Conservation (phyloP, 2,888 invertebrate species). For the Masnerella sp. region DNA sequence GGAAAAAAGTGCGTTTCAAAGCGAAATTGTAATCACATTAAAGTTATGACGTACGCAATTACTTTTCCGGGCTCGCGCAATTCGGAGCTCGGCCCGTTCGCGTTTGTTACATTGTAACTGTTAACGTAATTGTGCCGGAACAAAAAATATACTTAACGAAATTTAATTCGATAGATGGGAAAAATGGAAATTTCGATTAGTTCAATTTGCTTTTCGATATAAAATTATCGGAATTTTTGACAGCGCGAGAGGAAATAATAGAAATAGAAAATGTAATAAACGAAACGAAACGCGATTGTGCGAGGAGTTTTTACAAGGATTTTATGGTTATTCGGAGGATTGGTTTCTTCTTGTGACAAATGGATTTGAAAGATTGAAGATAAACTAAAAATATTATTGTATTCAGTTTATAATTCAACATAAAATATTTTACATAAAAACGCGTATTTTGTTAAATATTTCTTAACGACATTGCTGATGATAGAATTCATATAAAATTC, state of each 20-base stretch:
- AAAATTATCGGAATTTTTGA: constrained; percentile 19
- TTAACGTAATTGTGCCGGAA: constrained; percentile 18
- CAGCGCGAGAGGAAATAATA: constrained; percentile 21
- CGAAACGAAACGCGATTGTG: constrained; percentile 8
- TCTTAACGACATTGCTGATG: too few relatives aligned
- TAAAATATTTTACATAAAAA: too few relatives aligned
- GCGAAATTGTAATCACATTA: constrained; percentile 9
- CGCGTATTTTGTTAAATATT: too few relatives aligned
- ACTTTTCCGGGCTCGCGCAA: constrained; percentile 8
- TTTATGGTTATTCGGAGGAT: neutral
- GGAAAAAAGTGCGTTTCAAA: constrained; percentile 3
- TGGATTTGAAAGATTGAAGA: neutral
- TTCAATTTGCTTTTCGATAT: constrained; percentile 14
- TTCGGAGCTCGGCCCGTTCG: neutral
- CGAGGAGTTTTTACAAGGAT: neutral
- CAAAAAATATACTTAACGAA: constrained; percentile 35
- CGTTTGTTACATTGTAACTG: constrained; percentile 18
- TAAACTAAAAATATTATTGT: neutral
- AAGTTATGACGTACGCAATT: constrained; percentile 18
- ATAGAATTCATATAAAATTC: too few relatives aligned
- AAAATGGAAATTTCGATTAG: constrained; percentile 24
- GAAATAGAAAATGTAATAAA: constrained; percentile 34
- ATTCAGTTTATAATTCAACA: too few relatives aligned
- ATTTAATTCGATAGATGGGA: constrained; percentile 16
- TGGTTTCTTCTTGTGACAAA: neutral